Conservation (phyloP, 2,113 vertebrate genomes). For the Anolis carolinensis region DNA sequence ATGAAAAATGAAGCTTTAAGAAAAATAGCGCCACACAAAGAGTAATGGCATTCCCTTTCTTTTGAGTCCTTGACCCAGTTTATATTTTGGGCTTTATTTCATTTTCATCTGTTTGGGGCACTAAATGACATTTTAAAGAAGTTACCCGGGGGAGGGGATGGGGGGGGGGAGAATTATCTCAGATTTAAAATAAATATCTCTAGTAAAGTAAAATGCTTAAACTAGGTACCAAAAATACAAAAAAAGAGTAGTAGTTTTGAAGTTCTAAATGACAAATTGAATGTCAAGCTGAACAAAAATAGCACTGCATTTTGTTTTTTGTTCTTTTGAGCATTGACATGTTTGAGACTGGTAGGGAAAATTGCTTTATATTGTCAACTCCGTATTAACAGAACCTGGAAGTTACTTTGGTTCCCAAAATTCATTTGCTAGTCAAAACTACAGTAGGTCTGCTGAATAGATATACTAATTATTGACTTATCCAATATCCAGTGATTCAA, state of each 20-base stretch:
- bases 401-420: no score
- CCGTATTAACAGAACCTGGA: neutral
- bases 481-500: no score
- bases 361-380: neutral
- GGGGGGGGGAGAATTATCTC: neutral
- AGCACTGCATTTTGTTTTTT: neutral
- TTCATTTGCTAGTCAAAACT: no score
- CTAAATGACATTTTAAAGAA: constrained; percentile 1
- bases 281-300: neutral
- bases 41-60: neutral
- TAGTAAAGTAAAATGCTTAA: constrained; percentile 34
- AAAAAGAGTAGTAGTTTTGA: neutral
- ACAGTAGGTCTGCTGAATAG: no score
- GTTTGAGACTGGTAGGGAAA: neutral
- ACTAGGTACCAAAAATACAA: constrained; percentile 32
- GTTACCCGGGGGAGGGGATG: neutral
- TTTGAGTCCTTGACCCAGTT: neutral
- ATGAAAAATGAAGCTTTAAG: constrained; percentile 53
- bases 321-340: neutral
- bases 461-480: no score
- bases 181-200: neutral
- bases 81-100: constrained; percentile 20
- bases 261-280: constrained; percentile 20
- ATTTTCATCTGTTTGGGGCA: constrained; percentile 33
- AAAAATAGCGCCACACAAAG: constrained; percentile 19